Evolutionary conservation across 2,113 vertebrate genomes (phyloP).

Genomic region (Pelmatolapia mariae): DNA sequence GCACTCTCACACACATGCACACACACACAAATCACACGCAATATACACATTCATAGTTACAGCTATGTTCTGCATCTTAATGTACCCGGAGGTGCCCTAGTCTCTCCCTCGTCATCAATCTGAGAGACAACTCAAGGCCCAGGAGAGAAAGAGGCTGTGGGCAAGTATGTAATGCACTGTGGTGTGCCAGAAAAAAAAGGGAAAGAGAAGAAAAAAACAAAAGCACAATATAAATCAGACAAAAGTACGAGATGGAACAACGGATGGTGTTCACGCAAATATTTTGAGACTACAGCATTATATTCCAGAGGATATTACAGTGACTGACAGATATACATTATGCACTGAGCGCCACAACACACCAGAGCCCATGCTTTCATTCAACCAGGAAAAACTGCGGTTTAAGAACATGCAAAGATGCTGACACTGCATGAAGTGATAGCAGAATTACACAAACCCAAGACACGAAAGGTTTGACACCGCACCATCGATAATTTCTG

Average conservation of each 20-base stretch:
- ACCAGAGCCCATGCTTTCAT: conserved; percentile 24
- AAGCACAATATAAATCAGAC: conserved; percentile 9
- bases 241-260: not conserved
- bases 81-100: conserved; percentile 43
- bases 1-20: not conserved
- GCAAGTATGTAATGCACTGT: conserved; percentile 22
- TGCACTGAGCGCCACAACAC: not conserved
- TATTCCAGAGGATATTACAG: conserved; percentile 1
- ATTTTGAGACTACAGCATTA: not conserved
- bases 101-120: conserved; percentile 60
- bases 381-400: conserved; percentile 26
- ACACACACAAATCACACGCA: conserved; percentile 8
- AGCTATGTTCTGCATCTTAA: conserved; percentile 45
- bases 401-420: conserved; percentile 18
- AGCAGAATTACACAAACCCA: conserved; percentile 3
- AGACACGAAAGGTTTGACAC: conserved; percentile 2
- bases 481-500: not conserved
- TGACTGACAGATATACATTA: conserved; percentile 22
- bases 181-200: not conserved
- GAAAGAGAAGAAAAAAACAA: not conserved
- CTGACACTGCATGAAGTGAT: conserved; percentile 48
- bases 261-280: not conserved
- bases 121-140: conserved; percentile 54
- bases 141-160: conserved; percentile 29
- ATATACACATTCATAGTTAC: conserved; percentile 13